Evolutionary conservation across 1,140 invertebrate species (phyloP).

Genomic region (Frieseomelitta varia): DNA sequence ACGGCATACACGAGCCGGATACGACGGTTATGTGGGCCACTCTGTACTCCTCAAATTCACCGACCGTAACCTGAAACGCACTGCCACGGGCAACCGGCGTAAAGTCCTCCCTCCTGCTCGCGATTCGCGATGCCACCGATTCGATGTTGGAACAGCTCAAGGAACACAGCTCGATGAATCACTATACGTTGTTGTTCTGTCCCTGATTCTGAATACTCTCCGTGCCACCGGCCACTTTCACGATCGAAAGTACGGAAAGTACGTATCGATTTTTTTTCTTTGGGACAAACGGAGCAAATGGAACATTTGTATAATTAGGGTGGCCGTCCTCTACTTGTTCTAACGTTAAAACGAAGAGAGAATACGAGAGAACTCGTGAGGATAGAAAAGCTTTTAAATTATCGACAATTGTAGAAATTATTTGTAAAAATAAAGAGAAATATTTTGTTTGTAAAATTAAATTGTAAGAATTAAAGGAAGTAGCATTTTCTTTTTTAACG

Average conservation of each 20-base stretch:
- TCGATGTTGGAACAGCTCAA: neutral
- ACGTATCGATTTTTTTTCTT: neutral
- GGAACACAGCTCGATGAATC: conserved; percentile 30
- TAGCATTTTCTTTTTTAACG: no score
- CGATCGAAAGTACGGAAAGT: conserved; percentile 1
- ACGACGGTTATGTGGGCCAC: conserved; percentile 65
- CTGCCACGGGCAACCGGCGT: conserved; percentile 65
- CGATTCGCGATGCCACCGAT: conserved; percentile 28
- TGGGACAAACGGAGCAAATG: neutral
- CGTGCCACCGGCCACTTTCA: neutral
- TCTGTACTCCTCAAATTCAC: conserved; percentile 65
- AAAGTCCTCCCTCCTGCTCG: conserved; percentile 55
- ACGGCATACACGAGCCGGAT: conserved; percentile 48
- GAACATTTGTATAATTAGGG: neutral
- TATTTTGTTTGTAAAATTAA: no score
- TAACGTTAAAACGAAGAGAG: no score
- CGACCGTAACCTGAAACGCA: conserved; percentile 66
- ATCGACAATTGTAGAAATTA: no score
- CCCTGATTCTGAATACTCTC: neutral
- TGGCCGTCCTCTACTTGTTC: no score
- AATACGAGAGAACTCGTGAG: no score
- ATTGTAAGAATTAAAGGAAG: no score
- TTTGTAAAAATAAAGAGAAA: no score
- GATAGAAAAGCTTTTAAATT: no score
- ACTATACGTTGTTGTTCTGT: neutral